Evolutionary conservation across 1,140 invertebrate species (phyloP), one percentile per base, ranked within the genome.

Genomic region (Hypothenemus hampei): DNA sequence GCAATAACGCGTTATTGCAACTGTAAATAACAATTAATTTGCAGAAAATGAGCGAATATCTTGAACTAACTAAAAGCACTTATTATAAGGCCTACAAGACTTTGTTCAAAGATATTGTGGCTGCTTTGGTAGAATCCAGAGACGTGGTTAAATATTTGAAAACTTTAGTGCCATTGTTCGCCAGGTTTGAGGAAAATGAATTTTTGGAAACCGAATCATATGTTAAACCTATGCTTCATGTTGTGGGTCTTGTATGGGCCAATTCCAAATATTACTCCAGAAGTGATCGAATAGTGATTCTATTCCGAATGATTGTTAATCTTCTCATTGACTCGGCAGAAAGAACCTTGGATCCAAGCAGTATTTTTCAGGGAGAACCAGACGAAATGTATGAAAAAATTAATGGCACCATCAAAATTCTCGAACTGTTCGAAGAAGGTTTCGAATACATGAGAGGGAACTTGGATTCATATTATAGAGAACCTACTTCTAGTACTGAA

Each of bases 201-300:
- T 85, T 91, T 62, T 70, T 75, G 16, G 83, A 89, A 26, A 71
- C 81, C 3, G 70, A 75, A 18, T 36, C 70, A 2, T 73, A 81
- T 13, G 75, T 94, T 23, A 78, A 81, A 40, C 80, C 83, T 0
- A 69, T 91, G 65, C 40, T 59, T 50, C 62, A 69, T 53, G 84
- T 81, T n/a, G 77, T 93, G 4, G 89, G 88, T 45, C 71, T 93
- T 3, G 74, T 91, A 7, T 95, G 91, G 91, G 81, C 83, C 1
- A 82, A 87, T 65, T 93, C 89, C 0, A 80, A 83, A 59, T 87
- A 91, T 67, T 94, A 89, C 70, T 85, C 86, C 62, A 83, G 79
- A 2, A 82, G 86, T 3, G 82, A 83, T 15, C 77, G 82, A 55
- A 81, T 90, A 63, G 80, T 86, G 11, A 79, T 83, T 3, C 71